These are phyloP conservation scores for Abrostola tripartita DNA, from an alignment of 2,888 invertebrate genomes.

Conservation along the genomic window DNA sequence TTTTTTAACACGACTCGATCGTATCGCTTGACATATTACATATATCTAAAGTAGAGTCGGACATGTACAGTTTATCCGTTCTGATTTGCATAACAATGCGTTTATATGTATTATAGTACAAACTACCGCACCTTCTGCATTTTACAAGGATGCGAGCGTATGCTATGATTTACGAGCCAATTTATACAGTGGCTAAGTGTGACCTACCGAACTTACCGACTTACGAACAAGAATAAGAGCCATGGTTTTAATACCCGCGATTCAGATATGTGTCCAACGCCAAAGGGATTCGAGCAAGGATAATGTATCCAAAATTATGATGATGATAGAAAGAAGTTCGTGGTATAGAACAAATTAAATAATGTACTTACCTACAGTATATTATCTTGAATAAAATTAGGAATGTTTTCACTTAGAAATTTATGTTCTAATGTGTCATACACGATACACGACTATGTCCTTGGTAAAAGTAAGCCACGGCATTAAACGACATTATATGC, in stretches of 20 bases:
- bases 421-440: neutral
- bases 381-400: too few species aligned
- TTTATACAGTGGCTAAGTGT: neutral
- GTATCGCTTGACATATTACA: slow-evolving; percentile 30
- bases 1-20: slow-evolving; percentile 26
- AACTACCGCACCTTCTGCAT: slow-evolving; percentile 21
- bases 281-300: too few species aligned
- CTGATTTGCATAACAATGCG: slow-evolving; percentile 45
- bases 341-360: too few species aligned
- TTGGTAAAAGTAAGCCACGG: slow-evolving; percentile 23
- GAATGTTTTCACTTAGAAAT: too few species aligned
- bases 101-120: slow-evolving; percentile 21
- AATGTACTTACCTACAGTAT: too few species aligned
- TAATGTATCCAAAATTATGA: too few species aligned
- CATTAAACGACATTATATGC: slow-evolving; percentile 11
- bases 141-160: slow-evolving; percentile 14
- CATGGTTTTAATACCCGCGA: too few species aligned
- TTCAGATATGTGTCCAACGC: too few species aligned
- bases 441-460: slow-evolving; percentile 8
- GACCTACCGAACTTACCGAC: too few species aligned
- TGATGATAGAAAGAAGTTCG: too few species aligned
- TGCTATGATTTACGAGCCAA: neutral
- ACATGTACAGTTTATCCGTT: slow-evolving; percentile 30
- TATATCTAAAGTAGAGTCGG: slow-evolving; percentile 31
- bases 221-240: too few species aligned